A percentile compares a stretch with the other conserved stretches of the same genome.
Conservation (phyloP, 1,140 invertebrate species). For the Drosophila repletoides region DNA sequence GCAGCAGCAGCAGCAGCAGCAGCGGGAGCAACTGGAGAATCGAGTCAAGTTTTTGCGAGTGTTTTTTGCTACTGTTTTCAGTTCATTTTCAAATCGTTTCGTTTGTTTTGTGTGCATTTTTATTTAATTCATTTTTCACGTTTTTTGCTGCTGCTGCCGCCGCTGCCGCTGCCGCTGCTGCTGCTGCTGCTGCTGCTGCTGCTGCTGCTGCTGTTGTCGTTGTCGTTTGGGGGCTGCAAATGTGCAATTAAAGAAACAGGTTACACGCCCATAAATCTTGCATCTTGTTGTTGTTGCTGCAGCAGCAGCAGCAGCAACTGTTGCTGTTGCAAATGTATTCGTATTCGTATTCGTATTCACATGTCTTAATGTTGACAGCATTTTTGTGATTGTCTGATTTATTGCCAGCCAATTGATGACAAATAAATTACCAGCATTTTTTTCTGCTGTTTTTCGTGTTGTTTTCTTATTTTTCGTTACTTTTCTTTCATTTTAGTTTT, state of each 20-base stretch:
- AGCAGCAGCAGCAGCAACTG: conserved; percentile 14
- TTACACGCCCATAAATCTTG: conserved; percentile 81
- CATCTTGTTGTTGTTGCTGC: conserved; percentile 60
- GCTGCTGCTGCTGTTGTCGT: conserved; percentile 32
- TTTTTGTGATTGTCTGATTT: conserved; percentile 82
- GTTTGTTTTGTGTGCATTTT: conserved; percentile 74
- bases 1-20: conserved; percentile 6
- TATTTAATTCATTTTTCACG: conserved; percentile 78
- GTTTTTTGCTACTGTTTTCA: conserved; percentile 72
- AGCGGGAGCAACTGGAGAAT: conserved; percentile 40
- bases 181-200: conserved; percentile 43
- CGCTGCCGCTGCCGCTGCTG: conserved; percentile 11
- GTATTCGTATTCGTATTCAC: conserved; percentile 79
- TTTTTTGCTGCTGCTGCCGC: conserved; percentile 38
- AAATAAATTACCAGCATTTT: conserved; percentile 80
- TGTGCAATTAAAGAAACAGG: conserved; percentile 82
- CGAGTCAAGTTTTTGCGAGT: conserved; percentile 54
- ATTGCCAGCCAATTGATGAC: conserved; percentile 80
- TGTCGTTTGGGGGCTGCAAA: conserved; percentile 76
- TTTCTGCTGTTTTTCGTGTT: conserved; percentile 27
- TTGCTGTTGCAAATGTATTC: conserved; percentile 63
- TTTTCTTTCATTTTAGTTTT: conserved; percentile 38
- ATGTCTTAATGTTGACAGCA: conserved; percentile 82
- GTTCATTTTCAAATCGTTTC: conserved; percentile 72
- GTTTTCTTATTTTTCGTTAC: conserved; percentile 27